Conservation (phyloP, 2,888 invertebrate genomes). For the Xylota sylvarum region DNA sequence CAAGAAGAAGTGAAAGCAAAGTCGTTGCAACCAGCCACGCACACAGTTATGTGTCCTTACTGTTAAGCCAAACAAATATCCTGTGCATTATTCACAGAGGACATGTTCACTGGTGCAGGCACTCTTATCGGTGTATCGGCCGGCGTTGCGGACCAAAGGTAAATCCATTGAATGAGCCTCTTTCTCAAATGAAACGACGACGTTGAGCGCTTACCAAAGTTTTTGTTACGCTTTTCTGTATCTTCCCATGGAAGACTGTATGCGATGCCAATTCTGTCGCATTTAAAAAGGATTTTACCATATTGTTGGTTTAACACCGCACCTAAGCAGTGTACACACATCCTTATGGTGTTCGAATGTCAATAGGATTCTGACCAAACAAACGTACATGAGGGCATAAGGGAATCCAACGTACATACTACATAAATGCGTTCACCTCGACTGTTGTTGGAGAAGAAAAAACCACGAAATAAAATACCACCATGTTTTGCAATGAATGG, state of each 20-base stretch:
- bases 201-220: conserved; percentile 49
- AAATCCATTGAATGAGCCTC: conserved; percentile 57
- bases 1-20: conserved; percentile 43
- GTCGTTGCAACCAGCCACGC: conserved; percentile 24
- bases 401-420: conserved; percentile 32
- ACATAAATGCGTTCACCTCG: conserved; percentile 60
- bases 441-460: conserved; percentile 28
- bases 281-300: conserved; percentile 68
- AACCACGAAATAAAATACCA: conserved; percentile 69
- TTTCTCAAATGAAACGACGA: conserved; percentile 45
- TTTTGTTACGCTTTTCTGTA: conserved; percentile 52
- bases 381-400: conserved; percentile 33
- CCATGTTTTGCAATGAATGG: conserved; percentile 60
- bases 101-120: conserved; percentile 55
- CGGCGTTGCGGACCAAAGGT: conserved; percentile 56
- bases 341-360: conserved; percentile 68
- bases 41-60: conserved; percentile 60
- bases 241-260: conserved; percentile 8
- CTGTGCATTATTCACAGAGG: conserved; percentile 74
- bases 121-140: conserved; percentile 44
- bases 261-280: conserved; percentile 49
- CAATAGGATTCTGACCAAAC: conserved; percentile 63
- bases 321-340: conserved; percentile 58
- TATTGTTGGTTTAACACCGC: conserved; percentile 73
- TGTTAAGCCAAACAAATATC: conserved; percentile 70